These are phyloP conservation scores for Seira ritae DNA, from an alignment of 2,888 invertebrate species.

Conservation along the genomic window DNA sequence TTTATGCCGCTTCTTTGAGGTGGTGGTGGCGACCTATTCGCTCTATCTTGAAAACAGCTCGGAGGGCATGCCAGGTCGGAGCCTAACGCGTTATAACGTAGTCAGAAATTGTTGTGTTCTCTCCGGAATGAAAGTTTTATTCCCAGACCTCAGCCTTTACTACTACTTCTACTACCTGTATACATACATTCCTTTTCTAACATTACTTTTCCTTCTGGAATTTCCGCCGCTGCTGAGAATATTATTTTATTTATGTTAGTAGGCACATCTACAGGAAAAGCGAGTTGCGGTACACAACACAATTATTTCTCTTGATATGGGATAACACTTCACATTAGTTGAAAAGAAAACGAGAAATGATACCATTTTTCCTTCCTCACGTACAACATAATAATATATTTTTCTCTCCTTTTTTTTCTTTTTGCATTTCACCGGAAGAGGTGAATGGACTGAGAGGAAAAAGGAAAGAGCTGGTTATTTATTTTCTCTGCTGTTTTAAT, in stretches of 20 bases:
- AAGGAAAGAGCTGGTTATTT: conserved; percentile 34
- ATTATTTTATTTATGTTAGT: not conserved
- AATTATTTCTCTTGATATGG: conserved; percentile 33
- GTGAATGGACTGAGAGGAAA: conserved; percentile 33
- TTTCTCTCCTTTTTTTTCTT: too few species aligned
- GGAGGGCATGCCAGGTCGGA: too few species aligned
- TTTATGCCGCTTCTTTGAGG: too few species aligned
- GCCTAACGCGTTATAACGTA: too few species aligned
- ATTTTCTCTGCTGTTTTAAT: conserved; percentile 32
- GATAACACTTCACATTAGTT: not conserved
- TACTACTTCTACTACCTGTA: too few species aligned
- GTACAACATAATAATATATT: conserved; percentile 5
- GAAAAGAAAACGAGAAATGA: not conserved
- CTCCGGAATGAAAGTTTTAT: not conserved
- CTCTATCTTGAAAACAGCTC: too few species aligned
- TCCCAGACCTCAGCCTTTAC: not conserved
- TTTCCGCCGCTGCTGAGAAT: not conserved
- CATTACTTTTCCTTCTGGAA: too few species aligned
- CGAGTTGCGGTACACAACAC: conserved; percentile 35
- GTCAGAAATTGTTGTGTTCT: too few species aligned
- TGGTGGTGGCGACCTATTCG: too few species aligned
- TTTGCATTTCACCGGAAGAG: conserved; percentile 49
- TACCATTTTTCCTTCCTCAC: not conserved
- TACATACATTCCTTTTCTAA: not conserved
- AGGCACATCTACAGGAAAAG: not conserved